Evolutionary conservation across 2,113 vertebrate species (phyloP), one percentile per base, ranked within the genome.

Genomic region (Numenius arquata): DNA sequence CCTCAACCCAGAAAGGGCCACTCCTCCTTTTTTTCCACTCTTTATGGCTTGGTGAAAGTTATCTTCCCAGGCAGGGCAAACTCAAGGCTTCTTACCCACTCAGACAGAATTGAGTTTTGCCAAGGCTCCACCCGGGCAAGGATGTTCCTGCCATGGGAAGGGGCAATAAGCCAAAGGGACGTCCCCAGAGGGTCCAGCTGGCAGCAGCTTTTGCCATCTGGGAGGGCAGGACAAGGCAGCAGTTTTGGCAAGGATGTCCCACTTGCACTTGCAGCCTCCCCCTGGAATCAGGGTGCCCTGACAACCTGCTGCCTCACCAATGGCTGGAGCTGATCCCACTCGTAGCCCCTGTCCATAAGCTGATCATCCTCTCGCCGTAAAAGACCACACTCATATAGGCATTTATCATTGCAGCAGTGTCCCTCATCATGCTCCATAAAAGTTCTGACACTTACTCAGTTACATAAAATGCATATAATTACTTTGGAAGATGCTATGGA

Each of bases 341-440:
- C 2, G 0, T 36, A 67, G 41, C 12, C 55, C 34, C 29, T 11
- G 8, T 27, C n/a, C 14, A 6, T 36, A 45, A 78, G n/a, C 16
- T 68, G 25, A 61, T 18, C 15, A 17, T 55, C 12, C 20, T 29
- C 41, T 27, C 0, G 0, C 36, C 12, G 17, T 32, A 23, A 21
- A 65, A 66, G 27, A 20, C 22, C 4, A 70, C 9, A 15, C 11
- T 48, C 20, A 15, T 29, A 29, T 0, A 2, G 67, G 30, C 8
- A 6, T 41, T 63, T 62, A 5, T 20, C 38, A 25, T 4, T 5
- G 38, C 10, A n/a, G 32, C 0, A 0, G 7, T 34, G 32, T 65
- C 38, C 27, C n/a, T 55, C 10, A 0, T 2, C 0, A 22, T 20
- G 32, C 29, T 50, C 29, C 3, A 1, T 40, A n/a, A 29, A 59